Evolutionary conservation across 37 sponge, comb jelly and placozoan genomes (phyloP).

Genomic region (Amphimedon queenslandica): DNA sequence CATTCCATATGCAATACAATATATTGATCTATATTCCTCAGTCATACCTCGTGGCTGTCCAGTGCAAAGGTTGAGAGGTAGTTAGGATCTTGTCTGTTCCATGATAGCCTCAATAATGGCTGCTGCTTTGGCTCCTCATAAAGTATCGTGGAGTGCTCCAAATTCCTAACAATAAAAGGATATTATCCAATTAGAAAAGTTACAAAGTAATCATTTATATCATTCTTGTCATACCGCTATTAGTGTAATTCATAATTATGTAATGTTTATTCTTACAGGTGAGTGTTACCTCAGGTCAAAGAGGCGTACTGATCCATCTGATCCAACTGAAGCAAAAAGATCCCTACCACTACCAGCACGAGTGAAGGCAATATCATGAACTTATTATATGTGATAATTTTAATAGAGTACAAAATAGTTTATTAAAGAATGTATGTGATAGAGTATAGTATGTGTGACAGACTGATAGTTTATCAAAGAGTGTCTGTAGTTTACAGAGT

Average conservation of each 20-base stretch:
- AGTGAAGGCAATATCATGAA: slow-evolving; percentile 89
- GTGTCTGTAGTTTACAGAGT: no score
- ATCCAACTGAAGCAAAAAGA: slow-evolving; percentile 91
- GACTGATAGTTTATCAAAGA: background rate
- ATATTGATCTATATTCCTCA: no score
- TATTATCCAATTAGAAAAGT: background rate
- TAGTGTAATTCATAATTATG: no score
- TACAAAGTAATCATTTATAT: background rate
- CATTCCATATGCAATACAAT: no score
- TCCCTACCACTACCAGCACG: slow-evolving; percentile 81
- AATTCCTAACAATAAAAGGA: slow-evolving; percentile 38
- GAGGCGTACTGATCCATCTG: slow-evolving; percentile 96
- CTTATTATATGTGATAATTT: background rate
- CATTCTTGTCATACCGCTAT: no score
- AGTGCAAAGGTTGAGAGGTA: slow-evolving; percentile 91
- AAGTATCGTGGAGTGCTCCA: slow-evolving; percentile 95
- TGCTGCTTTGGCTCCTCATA: slow-evolving; percentile 84
- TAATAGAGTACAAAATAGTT: no score
- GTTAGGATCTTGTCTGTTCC: slow-evolving; percentile 97
- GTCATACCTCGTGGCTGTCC: slow-evolving; percentile 76
- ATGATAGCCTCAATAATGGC: slow-evolving; percentile 81
- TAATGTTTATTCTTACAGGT: no score
- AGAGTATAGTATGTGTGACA: background rate
- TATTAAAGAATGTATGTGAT: no score
- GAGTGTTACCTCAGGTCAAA: slow-evolving; percentile 83